Percentiles rank a stretch among this genome's conserved stretches.
These are phyloP conservation scores for Podarcis siculus DNA, from an alignment of 2,797 vertebrate genomes.

Conservation along the genomic window DNA sequence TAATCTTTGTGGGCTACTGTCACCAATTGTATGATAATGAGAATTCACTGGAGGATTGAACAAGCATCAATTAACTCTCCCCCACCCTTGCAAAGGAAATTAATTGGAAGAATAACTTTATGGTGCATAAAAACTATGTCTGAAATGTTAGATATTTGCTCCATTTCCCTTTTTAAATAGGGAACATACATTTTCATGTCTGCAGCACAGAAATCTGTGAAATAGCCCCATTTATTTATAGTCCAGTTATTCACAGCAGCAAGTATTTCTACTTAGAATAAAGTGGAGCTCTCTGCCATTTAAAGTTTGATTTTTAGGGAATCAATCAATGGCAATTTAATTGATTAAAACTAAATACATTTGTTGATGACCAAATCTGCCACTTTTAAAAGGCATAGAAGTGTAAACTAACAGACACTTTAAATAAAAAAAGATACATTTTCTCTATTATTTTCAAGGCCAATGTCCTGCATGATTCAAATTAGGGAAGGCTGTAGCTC, in stretches of 20 bases:
- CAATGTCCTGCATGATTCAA: too few species aligned
- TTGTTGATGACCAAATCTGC: neutral
- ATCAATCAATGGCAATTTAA: neutral
- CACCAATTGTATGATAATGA: conserved; percentile 56
- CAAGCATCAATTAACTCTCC: conserved; percentile 28
- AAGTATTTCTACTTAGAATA: neutral
- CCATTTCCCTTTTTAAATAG: conserved; percentile 13
- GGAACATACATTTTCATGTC: conserved; percentile 1
- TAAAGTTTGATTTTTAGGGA: neutral
- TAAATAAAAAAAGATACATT: too few species aligned
- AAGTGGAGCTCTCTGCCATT: neutral
- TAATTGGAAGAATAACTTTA: conserved; percentile 17
- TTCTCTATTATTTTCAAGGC: too few species aligned
- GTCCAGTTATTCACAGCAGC: neutral
- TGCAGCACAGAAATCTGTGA: neutral
- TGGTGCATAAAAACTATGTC: neutral
- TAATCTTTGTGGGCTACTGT: conserved; percentile 55
- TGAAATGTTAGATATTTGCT: neutral
- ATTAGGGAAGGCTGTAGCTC: too few species aligned
- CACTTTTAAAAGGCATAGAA: neutral
- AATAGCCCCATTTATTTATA: neutral
- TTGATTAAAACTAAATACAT: neutral
- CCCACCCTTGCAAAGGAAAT: neutral
- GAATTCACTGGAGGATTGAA: conserved; percentile 38
- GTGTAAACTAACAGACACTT: too few species aligned